These are phyloP conservation scores for Eudorcas thomsonii DNA, from an alignment of 2,113 vertebrate species.

Conservation along the genomic window DNA sequence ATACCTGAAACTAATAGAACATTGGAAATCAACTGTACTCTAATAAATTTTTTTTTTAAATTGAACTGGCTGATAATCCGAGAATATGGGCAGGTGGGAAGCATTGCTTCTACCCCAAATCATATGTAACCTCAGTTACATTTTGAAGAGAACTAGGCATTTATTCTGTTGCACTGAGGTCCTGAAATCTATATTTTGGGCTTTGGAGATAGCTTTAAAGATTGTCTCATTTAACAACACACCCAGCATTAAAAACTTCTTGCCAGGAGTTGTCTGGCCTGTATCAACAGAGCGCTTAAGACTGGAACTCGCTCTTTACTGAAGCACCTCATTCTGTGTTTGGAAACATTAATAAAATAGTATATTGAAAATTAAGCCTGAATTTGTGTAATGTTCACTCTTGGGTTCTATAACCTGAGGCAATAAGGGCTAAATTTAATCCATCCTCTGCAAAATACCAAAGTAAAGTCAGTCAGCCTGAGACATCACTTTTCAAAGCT, in stretches of 20 bases:
- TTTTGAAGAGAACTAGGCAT: not conserved
- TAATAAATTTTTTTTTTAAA: not conserved
- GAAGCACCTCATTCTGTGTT: not conserved
- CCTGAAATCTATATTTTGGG: not conserved
- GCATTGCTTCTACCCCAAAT: not conserved
- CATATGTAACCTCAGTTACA: not conserved
- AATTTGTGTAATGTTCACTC: not conserved
- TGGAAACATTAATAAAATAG: not conserved
- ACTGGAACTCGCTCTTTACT: not conserved
- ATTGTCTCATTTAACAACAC: not conserved
- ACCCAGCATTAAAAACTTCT: not conserved
- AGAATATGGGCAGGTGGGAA: not conserved
- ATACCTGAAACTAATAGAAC: not conserved
- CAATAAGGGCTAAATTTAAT: not conserved
- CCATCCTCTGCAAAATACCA: not conserved
- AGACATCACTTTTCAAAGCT: not conserved
- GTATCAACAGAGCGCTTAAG: not conserved
- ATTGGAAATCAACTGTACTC: not conserved
- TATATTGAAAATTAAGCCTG: conserved; percentile 1
- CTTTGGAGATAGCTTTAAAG: not conserved
- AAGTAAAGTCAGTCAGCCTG: not conserved
- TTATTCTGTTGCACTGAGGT: not conserved
- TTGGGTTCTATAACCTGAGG: not conserved
- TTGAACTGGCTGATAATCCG: not conserved
- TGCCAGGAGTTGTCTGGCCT: not conserved